phyloP scores from a whole-genome alignment of 2,797 vertebrate species.

The Crenichthys baileyi region DNA sequence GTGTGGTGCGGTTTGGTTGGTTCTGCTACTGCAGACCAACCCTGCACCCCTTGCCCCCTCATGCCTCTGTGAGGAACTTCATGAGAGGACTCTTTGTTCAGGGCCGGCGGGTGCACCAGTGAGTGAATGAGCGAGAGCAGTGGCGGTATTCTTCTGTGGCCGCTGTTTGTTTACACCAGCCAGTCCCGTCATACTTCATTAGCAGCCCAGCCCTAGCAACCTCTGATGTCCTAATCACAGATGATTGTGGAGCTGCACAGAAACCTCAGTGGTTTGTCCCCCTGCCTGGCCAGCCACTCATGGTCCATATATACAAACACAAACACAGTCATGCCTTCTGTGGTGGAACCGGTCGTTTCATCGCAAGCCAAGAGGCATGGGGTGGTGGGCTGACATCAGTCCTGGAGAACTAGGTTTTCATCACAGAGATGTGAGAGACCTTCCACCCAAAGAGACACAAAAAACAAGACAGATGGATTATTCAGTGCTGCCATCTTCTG shows the following conservation, averaged over 20 bases:
- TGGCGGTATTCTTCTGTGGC: slow-evolving; percentile 77
- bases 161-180: slow-evolving; percentile 82
- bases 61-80: slow-evolving; percentile 69
- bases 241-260: slow-evolving; percentile 69
- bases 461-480: slow-evolving; percentile 45
- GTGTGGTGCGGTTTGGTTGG: slow-evolving; percentile 66
- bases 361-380: slow-evolving; percentile 71
- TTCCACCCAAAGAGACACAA: slow-evolving; percentile 62
- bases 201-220: slow-evolving; percentile 78
- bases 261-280: slow-evolving; percentile 58
- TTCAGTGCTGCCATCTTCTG: slow-evolving; percentile 59
- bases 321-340: slow-evolving; percentile 36
- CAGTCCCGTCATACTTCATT: slow-evolving; percentile 82
- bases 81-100: slow-evolving; percentile 80
- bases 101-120: slow-evolving; percentile 70
- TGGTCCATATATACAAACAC: slow-evolving; percentile 41
- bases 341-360: slow-evolving; percentile 67
- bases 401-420: slow-evolving; percentile 73
- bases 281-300: slow-evolving; percentile 57
- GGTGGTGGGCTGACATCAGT: slow-evolving; percentile 65
- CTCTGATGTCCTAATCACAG: slow-evolving; percentile 78
- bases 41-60: slow-evolving; percentile 61
- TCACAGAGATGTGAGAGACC: slow-evolving; percentile 81
- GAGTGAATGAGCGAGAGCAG: slow-evolving; percentile 73
- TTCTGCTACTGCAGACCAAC: slow-evolving; percentile 62